Base-by-base conservation (phyloP, 2,888 invertebrate species). In the Chydorus sphaericus region DNA sequence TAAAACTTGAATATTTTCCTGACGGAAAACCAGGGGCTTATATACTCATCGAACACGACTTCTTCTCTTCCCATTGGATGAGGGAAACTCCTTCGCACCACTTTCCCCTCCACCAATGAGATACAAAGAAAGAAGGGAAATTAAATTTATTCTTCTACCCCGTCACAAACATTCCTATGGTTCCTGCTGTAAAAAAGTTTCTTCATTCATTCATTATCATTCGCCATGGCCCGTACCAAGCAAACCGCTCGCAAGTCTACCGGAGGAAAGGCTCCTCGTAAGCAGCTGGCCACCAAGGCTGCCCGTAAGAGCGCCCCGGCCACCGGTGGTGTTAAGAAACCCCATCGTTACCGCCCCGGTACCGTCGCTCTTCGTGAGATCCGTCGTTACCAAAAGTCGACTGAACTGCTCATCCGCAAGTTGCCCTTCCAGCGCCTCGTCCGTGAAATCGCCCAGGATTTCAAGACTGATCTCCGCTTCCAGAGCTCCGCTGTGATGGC, bases 181-280 rank as follows among this genome's bases (percentile, higher is more conserved):
- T n/a, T n/a, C n/a, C n/a, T n/a, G n/a, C n/a, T n/a, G n/a, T n/a
- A n/a, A n/a, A n/a, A n/a, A n/a, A n/a, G n/a, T n/a, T n/a, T n/a
- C n/a, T n/a, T n/a, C n/a, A n/a, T n/a, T n/a, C n/a, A n/a, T n/a
- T n/a, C n/a, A n/a, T n/a, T n/a, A n/a, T n/a, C n/a, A n/a, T n/a
- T n/a, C n/a, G n/a, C n/a, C n/a, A 93, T 93, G 93, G 93, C 92
- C 62, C 91, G 92, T 85, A 93, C 92, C 31, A 93, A 93, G 82
- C 93, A 93, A 72, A 93, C 93, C 56, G 93, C 92, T 56, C 88
- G 92, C 81, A 93, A 93, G 73, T 91, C 91, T 1, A 93, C 93
- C 57, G 93, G 92, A 82, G 92, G 92, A 66, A 93, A 93, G 77
- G 92, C 92, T 64, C 92, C 92, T 59, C 83, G 93, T 66, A 93